phyloP scores from a whole-genome alignment of 2,797 vertebrate genomes.

The Pseudochromis fuscus region DNA sequence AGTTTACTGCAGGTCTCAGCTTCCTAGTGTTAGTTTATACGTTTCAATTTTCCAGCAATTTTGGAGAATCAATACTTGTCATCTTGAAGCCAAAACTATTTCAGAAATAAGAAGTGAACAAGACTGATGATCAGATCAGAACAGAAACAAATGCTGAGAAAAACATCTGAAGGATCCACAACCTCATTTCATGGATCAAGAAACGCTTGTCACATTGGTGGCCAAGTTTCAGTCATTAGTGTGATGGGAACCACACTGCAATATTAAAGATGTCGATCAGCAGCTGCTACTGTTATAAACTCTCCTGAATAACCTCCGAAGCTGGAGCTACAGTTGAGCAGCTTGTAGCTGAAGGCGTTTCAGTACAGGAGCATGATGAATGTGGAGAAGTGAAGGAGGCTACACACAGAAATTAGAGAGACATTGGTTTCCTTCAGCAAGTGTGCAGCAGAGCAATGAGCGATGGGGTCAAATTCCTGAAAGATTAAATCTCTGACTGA shows the following conservation, averaged over 20 bases:
- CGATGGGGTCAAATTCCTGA: constrained; percentile 65
- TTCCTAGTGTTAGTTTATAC: no score
- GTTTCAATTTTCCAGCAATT: background rate
- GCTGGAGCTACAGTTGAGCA: background rate
- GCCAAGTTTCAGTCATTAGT: constrained; percentile 26
- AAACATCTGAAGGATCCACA: constrained; percentile 9
- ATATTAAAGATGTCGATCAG: constrained; percentile 25
- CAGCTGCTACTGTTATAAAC: background rate
- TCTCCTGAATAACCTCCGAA: background rate
- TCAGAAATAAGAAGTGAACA: no score
- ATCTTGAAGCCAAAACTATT: background rate
- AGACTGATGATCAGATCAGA: background rate
- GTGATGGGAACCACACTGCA: background rate
- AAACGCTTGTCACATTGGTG: background rate
- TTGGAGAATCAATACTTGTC: background rate
- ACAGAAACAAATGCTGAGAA: constrained; percentile 6
- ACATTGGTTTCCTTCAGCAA: constrained; percentile 30
- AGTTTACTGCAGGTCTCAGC: no score
- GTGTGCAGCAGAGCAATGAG: constrained; percentile 48
- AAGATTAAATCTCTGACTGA: constrained; percentile 70
- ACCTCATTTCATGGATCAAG: constrained; percentile 3
- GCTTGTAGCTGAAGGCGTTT: constrained; percentile 13
- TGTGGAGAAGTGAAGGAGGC: background rate
- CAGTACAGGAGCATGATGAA: background rate
- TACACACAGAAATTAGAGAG: constrained; percentile 35